These are phyloP conservation scores for Ganaspis brasiliensis DNA, from an alignment of 2,888 invertebrate species.

Conservation along the genomic window DNA sequence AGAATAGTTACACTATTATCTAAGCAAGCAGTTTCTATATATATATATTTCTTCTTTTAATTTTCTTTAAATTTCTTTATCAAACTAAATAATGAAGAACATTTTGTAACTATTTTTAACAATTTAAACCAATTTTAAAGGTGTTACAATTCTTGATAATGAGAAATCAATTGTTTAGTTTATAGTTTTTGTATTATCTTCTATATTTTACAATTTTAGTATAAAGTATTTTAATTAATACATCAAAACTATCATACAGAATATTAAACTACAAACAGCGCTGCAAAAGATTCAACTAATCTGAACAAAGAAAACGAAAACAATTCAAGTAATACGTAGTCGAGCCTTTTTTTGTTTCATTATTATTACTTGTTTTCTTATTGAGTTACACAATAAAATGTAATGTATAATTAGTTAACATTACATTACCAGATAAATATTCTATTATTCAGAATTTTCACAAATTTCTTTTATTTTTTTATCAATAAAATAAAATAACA, in stretches of 20 bases:
- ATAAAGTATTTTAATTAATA: slow-evolving; percentile 30
- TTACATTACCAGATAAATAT: neutral
- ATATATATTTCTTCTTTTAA: too few relatives aligned
- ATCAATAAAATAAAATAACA: slow-evolving; percentile 12
- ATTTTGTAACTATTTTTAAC: too few relatives aligned
- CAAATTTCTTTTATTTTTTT: slow-evolving; percentile 15
- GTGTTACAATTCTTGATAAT: neutral
- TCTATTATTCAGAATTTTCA: slow-evolving; percentile 1
- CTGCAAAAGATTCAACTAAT: slow-evolving; percentile 21
- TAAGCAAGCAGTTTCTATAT: neutral
- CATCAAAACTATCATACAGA: slow-evolving; percentile 37
- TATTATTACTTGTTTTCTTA: neutral
- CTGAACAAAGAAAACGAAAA: slow-evolving; percentile 21
- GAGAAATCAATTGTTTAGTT: slow-evolving; percentile 9
- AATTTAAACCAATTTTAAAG: neutral
- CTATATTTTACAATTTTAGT: slow-evolving; percentile 34
- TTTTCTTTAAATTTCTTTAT: too few relatives aligned
- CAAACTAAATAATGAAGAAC: too few relatives aligned
- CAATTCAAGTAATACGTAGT: slow-evolving; percentile 1
- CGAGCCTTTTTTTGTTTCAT: slow-evolving; percentile 4
- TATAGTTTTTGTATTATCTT: slow-evolving; percentile 29
- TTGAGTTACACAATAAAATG: slow-evolving; percentile 12
- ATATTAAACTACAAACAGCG: slow-evolving; percentile 34
- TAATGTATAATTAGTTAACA: neutral
- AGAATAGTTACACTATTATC: neutral